phyloP scores from a whole-genome alignment of 2,113 vertebrate genomes.

The Tragelaphus imberbis region DNA sequence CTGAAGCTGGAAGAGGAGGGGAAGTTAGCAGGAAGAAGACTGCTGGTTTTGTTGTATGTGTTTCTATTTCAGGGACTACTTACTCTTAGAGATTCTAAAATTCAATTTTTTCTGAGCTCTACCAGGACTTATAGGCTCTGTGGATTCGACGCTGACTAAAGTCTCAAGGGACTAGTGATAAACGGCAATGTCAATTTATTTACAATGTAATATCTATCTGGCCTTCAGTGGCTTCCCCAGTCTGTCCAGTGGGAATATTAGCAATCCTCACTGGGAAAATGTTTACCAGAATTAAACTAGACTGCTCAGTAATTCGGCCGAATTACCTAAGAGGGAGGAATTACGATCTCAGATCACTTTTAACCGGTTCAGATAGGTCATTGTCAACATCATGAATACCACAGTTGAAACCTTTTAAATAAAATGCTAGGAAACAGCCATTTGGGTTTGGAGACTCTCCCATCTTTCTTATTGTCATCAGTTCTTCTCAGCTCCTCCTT shows the following conservation, averaged over 20 bases:
- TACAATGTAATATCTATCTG: slow-evolving; percentile 55
- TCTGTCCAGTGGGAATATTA: slow-evolving; percentile 42
- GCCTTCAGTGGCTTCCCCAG: slow-evolving; percentile 26
- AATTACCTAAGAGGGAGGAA: neutral
- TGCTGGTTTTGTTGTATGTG: neutral
- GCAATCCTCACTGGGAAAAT: slow-evolving; percentile 33
- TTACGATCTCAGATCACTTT: neutral
- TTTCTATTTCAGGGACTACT: slow-evolving; percentile 11
- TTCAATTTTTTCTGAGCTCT: slow-evolving; percentile 57
- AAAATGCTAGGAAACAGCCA: neutral
- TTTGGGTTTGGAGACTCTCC: neutral
- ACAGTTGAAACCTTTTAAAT: neutral
- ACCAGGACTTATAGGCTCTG: slow-evolving; percentile 1
- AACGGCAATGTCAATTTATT: slow-evolving; percentile 61
- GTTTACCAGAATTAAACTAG: slow-evolving; percentile 50
- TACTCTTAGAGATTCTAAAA: slow-evolving; percentile 12
- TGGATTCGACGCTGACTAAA: slow-evolving; percentile 52
- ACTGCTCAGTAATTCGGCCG: slow-evolving; percentile 19
- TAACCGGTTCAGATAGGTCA: slow-evolving; percentile 24
- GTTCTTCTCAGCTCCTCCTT: neutral
- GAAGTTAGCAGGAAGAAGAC: neutral
- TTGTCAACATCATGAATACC: neutral
- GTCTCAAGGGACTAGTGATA: slow-evolving; percentile 46
- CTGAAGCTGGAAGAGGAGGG: neutral
- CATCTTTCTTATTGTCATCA: neutral